Percentiles rank a stretch among this genome's conserved stretches.
phyloP scores from a whole-genome alignment of 2,113 vertebrate species.

The Lepus timidus region DNA sequence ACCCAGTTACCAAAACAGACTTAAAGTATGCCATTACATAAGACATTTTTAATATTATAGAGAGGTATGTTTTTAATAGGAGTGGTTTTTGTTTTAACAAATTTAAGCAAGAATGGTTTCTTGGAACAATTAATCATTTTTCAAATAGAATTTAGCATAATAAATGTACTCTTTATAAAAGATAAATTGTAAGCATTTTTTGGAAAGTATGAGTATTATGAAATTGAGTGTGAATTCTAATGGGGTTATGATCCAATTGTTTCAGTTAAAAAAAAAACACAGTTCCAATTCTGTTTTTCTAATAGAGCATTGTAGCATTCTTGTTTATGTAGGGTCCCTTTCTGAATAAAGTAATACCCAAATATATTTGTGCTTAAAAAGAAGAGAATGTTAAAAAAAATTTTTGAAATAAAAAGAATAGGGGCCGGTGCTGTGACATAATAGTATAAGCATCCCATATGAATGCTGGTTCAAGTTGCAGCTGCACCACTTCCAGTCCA shows the following conservation, averaged over 20 bases:
- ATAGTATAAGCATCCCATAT: too few relatives aligned
- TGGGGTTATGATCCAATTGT: background rate
- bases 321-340: background rate
- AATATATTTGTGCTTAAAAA: slow-evolving; percentile 51
- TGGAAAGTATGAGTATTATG: slow-evolving; percentile 28
- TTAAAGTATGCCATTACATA: slow-evolving; percentile 8
- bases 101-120: slow-evolving; percentile 45
- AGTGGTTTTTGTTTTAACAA: slow-evolving; percentile 42
- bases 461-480: too few relatives aligned
- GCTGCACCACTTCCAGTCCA: too few relatives aligned
- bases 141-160: slow-evolving; percentile 50
- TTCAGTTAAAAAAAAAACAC: slow-evolving; percentile 3
- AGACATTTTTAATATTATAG: slow-evolving; percentile 32
- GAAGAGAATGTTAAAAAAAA: too few relatives aligned
- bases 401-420: too few relatives aligned
- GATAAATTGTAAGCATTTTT: slow-evolving; percentile 14
- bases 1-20: slow-evolving; percentile 3
- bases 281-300: background rate
- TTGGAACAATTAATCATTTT: slow-evolving; percentile 58
- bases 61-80: background rate
- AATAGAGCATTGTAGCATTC: background rate
- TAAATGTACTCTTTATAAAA: slow-evolving; percentile 13
- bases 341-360: slow-evolving; percentile 34
- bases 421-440: too few relatives aligned
- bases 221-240: slow-evolving; percentile 3